Evolutionary conservation across 2,113 vertebrate species (phyloP).

Genomic region (Rallus limicola): DNA sequence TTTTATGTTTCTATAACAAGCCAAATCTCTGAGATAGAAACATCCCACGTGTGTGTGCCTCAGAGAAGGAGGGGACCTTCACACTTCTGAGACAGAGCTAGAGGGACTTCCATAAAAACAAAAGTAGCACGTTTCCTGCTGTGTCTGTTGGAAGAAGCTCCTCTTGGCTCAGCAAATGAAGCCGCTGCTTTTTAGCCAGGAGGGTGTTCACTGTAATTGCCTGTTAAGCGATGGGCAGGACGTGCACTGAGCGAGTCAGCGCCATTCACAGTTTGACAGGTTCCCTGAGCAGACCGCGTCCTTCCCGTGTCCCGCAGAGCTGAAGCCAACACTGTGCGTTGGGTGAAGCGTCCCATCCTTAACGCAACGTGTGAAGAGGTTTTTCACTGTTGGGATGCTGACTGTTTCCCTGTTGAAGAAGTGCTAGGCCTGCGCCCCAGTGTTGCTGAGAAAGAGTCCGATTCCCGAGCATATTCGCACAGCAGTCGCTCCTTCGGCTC

Average conservation of each 20-base stretch:
- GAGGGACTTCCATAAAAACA: not conserved
- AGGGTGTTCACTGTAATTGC: not conserved
- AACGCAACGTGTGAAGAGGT: not conserved
- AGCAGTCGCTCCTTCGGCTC: not conserved
- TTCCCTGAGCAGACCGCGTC: not conserved
- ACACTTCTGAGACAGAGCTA: not conserved
- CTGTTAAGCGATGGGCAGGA: not conserved
- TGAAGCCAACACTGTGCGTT: not conserved
- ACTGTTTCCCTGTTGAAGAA: not conserved
- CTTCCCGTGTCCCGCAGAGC: not conserved
- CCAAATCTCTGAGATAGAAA: slow-evolving; percentile 27
- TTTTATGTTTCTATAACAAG: slow-evolving; percentile 32
- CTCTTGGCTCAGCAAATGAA: not conserved
- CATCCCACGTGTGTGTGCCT: not conserved
- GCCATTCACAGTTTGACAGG: not conserved
- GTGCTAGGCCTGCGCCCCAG: not conserved
- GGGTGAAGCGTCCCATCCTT: not conserved
- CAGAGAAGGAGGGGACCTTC: not conserved
- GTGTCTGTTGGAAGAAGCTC: slow-evolving; percentile 13
- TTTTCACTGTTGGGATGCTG: not conserved
- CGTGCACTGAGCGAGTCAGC: not conserved
- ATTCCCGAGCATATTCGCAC: not conserved
- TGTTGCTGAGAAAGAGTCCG: not conserved
- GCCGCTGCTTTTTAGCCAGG: slow-evolving; percentile 12
- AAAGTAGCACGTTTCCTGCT: slow-evolving; percentile 7